Percentiles rank a stretch among this genome's conserved stretches.
Conservation (phyloP, 2,797 vertebrate genomes). For the Triplophysa bombifrons region DNA sequence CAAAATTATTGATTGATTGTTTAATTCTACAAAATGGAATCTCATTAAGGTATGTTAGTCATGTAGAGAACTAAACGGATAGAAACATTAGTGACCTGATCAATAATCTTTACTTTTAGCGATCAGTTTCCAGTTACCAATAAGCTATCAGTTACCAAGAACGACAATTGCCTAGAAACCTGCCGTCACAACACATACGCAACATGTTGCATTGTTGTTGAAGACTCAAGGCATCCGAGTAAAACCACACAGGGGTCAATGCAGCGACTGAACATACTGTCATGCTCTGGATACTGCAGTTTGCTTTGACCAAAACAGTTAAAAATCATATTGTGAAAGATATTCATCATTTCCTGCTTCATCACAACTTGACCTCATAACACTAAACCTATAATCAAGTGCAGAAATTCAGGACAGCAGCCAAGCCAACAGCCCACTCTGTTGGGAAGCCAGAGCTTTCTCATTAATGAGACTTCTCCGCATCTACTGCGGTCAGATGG, state of each 20-base stretch:
- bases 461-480: conserved; percentile 19
- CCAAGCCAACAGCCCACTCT: conserved; percentile 14
- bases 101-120: too few relatives aligned
- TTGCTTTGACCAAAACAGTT: background rate
- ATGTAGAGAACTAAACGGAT: too few relatives aligned
- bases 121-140: too few relatives aligned
- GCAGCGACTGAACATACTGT: background rate
- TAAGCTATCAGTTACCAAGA: too few relatives aligned
- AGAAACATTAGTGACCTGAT: too few relatives aligned
- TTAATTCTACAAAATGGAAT: background rate
- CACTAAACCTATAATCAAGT: conserved; percentile 7
- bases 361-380: conserved; percentile 2
- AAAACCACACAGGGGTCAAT: background rate
- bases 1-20: too few relatives aligned
- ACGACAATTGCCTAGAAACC: too few relatives aligned
- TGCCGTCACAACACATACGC: background rate
- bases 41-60: too few relatives aligned
- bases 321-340: background rate
- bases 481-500: conserved; percentile 11
- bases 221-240: background rate
- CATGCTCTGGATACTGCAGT: background rate
- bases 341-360: background rate
- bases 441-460: conserved; percentile 11
- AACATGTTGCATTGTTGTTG: background rate
- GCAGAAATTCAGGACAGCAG: conserved; percentile 8